phyloP scores from a whole-genome alignment of 37 sponge, comb jelly and placozoan genomes.

The Tethya wilhelma region DNA sequence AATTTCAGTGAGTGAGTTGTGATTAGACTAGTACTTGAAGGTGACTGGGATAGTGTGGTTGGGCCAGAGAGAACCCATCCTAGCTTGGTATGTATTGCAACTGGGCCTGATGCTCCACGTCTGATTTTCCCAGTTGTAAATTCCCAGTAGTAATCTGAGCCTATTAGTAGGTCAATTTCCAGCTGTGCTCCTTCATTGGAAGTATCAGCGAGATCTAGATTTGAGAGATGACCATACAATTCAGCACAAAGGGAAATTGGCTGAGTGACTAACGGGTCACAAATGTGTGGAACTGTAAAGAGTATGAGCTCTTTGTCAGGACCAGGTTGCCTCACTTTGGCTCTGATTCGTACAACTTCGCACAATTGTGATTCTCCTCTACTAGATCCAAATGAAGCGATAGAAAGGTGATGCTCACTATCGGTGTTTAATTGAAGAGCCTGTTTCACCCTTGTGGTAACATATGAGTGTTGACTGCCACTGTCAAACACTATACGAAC shows the following conservation, averaged over 20 bases:
- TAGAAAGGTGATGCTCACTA: conserved; percentile 12
- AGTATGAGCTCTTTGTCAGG: not conserved
- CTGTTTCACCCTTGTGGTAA: conserved; percentile 12
- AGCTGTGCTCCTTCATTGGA: not conserved
- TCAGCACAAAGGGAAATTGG: not conserved
- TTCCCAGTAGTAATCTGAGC: conserved; percentile 27
- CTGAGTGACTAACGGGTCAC: conserved; percentile 22
- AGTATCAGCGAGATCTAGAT: conserved; percentile 30
- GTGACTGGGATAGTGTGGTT: too few species aligned
- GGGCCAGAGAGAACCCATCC: conserved; percentile 46
- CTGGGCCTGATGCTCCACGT: conserved; percentile 26
- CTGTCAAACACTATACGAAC: conserved; percentile 3
- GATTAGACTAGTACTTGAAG: too few species aligned
- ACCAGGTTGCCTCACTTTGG: not conserved
- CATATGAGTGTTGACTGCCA: conserved; percentile 44
- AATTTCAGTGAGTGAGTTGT: not conserved
- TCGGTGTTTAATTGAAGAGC: not conserved
- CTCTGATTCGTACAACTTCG: conserved; percentile 17
- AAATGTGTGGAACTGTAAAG: conserved; percentile 9
- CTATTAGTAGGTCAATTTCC: conserved; percentile 26
- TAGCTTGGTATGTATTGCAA: conserved; percentile 7
- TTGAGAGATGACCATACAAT: not conserved
- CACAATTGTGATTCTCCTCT: not conserved
- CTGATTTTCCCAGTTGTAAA: conserved; percentile 18
- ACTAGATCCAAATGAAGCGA: conserved; percentile 35